Evolutionary conservation across 2,113 vertebrate species (phyloP), one percentile per base, ranked within the genome.

Genomic region (Ceyx cyanopectus): DNA sequence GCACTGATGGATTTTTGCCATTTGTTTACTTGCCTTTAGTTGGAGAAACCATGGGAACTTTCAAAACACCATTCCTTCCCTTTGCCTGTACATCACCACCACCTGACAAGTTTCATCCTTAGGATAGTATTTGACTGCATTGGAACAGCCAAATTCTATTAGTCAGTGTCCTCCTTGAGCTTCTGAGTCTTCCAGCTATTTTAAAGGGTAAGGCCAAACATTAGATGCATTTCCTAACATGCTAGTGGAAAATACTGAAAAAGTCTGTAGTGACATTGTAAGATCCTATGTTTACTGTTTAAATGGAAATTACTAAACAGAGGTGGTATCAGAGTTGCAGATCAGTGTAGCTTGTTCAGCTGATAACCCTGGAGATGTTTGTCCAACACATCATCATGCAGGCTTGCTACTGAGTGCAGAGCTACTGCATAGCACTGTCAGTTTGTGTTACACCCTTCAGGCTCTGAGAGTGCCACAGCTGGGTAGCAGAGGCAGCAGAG

Each of bases 381-480:
- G n/a, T 85, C 58, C 54, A 43, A 76, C 81, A 48, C 11, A 46
- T 60, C 29, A n/a, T 56, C 27, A 19, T 65, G 54, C 19, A 29
- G 73, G 30, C 27, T 87, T 67, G 65, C 30, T 48, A 41, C 29
- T 73, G 43, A 69, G 14, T 24, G 43, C 41, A 62, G 56, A 41
- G 11, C 19, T 24, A 3, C 2, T 6, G 65, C 45, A 17, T 20
- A 85, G 50, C 20, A 19, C 20, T 4, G 0, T 15, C 40, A 30
- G 20, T 8, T 86, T 61, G 40, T 82, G 29, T 43, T 89, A 66
- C 46, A 10, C 14, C 2, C 7, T 1, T 6, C 73, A 43, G 10
- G 32, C 43, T 87, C 20, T 68, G 58, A 18, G 63, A 85, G 24
- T 32, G 16, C 29, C 24, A n/a, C 29, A 62, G 8, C 22, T 65